Conservation (phyloP, 2,113 vertebrate species). For the Gallinago paraguaiae region DNA sequence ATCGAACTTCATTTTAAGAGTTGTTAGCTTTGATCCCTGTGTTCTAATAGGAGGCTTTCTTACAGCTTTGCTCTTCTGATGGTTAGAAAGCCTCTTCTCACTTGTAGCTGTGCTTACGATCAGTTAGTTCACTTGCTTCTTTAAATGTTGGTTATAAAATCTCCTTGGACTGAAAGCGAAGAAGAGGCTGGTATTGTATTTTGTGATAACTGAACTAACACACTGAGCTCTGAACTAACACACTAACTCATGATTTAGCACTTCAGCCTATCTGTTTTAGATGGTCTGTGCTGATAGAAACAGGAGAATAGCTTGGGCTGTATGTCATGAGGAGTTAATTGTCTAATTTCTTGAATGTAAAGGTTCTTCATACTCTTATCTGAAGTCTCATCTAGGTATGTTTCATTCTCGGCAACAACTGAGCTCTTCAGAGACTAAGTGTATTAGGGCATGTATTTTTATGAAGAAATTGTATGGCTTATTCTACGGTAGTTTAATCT, state of each 20-base stretch:
- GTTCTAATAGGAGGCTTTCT: neutral
- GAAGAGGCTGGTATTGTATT: neutral
- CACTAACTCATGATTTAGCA: conserved; percentile 15
- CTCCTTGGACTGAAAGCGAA: neutral
- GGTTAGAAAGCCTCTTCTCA: neutral
- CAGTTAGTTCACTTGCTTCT: neutral
- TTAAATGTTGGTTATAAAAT: neutral
- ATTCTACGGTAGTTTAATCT: conserved; percentile 41
- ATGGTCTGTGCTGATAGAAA: conserved; percentile 25
- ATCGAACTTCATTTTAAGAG: neutral
- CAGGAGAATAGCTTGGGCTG: neutral
- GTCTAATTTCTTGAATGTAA: conserved; percentile 14
- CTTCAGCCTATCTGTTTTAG: conserved; percentile 20
- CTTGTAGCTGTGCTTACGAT: rapidly evolving
- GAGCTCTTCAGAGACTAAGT: conserved; percentile 16
- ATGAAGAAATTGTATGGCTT: neutral
- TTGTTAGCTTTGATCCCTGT: neutral
- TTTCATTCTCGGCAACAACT: neutral
- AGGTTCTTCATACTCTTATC: neutral
- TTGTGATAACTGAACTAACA: neutral
- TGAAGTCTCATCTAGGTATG: conserved; percentile 1
- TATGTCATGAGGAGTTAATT: conserved; percentile 16
- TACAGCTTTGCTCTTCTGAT: neutral
- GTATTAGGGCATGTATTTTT: conserved; percentile 8
- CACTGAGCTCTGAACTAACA: neutral